Evolutionary conservation across 2,113 vertebrate genomes (phyloP).

Genomic region (Erinaceus europaeus): DNA sequence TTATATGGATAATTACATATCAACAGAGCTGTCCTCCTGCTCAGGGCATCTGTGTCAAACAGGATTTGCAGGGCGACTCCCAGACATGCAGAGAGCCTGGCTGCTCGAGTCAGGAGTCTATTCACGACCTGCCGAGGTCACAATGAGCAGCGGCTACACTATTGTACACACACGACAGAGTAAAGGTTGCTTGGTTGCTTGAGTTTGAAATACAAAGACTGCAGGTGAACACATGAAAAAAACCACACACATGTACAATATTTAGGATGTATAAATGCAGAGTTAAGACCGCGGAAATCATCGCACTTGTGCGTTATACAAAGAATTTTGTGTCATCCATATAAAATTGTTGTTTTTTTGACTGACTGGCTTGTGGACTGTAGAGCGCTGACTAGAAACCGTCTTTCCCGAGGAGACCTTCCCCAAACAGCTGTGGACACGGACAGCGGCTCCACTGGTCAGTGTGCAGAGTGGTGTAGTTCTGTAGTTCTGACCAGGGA

Average conservation of each 20-base stretch:
- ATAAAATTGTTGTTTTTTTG: conserved; percentile 77
- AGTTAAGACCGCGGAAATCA: conserved; percentile 87
- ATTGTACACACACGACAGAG: conserved; percentile 83
- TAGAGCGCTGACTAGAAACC: conserved; percentile 73
- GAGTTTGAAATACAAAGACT: conserved; percentile 88
- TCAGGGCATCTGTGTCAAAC: conserved; percentile 78
- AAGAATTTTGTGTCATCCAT: conserved; percentile 72
- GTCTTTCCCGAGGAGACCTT: conserved; percentile 69
- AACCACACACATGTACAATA: conserved; percentile 89
- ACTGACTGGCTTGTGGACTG: conserved; percentile 71
- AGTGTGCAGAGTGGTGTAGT: no score
- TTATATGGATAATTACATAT: conserved; percentile 87
- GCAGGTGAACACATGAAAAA: conserved; percentile 87
- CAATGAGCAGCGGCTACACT: conserved; percentile 79
- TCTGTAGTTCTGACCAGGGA: not conserved
- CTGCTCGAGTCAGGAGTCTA: conserved; percentile 77
- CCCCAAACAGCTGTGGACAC: conserved; percentile 58
- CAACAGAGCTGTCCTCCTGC: conserved; percentile 78
- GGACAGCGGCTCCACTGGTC: conserved; percentile 48
- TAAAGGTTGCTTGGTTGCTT: conserved; percentile 79
- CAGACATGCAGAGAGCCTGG: conserved; percentile 77
- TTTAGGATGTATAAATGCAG: conserved; percentile 89
- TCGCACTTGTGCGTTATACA: conserved; percentile 87
- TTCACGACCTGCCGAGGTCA: conserved; percentile 82
- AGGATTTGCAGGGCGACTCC: conserved; percentile 73